Base-by-base conservation (phyloP, 2,797 vertebrate genomes). In the Anas acuta region DNA sequence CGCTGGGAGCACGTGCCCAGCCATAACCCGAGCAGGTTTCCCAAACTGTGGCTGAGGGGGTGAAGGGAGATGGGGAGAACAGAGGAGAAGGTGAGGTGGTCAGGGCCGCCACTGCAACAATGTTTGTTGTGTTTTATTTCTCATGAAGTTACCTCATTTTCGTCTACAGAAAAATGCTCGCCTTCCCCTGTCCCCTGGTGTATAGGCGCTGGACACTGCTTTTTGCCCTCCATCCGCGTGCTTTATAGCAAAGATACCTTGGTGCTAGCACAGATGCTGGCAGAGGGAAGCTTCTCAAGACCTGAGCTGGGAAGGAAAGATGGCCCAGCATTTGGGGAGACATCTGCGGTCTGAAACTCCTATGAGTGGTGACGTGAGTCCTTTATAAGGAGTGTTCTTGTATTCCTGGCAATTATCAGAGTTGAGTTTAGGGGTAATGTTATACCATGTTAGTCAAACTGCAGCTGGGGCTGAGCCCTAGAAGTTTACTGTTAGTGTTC, bases 321-420 rank as follows among this genome's bases (percentile, higher is more conserved):
- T 17, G 13, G 67, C 72, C 74, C n/a, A n/a, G 83, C 39, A 9
- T 80, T 80, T 78, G 71, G 65, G 74, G 84, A 95, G 83, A 66
- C 58, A 28, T 64, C 49, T 33, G 70, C 69, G 78, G 65, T 77
- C 72, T 92, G 82, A 81, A 75, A 45, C 81, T 88, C 92, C 64
- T 84, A 61, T 89, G 81, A 76, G 85, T 91, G 89, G 76, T 87
- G 84, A 56, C 71, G 65, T 0, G 21, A 90, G 76, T 95, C 89
- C 89, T 96, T 83, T 83, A 64, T 94, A 96, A 93, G 94, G 93
- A 93, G 77, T 64, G 74, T 62, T 94, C 89, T 94, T 90, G 82
- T 93, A 56, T 74, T 89, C 72, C 89, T 82, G 69, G 74, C 87
- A 86, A 83, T 51, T 84, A 75, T 41, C 85, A 70, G 92, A 90